Evolutionary conservation across 2,888 invertebrate species (phyloP), one percentile per base, ranked within the genome.

Genomic region (Halictus quadricinctus): DNA sequence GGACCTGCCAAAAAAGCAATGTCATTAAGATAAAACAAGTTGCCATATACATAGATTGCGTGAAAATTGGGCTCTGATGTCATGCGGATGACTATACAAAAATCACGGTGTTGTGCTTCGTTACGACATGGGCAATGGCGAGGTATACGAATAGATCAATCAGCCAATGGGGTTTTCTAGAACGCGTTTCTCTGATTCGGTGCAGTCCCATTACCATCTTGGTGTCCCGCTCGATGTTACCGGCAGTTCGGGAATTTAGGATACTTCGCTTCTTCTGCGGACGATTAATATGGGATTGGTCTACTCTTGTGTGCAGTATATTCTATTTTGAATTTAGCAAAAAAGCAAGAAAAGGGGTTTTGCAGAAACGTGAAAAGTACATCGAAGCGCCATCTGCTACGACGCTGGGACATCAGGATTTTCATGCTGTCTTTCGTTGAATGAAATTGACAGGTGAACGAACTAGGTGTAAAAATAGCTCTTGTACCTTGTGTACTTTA

Each of bases 331-430:
- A 58, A 58, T n/a, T n/a, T 58, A 10, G n/a, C 0, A 58, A 58
- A 58, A 12, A n/a, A n/a, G 10, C 0, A 2, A 3, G 58, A n/a
- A 0, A 18, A 2, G 8, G 7, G 2, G 10, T 10, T 58, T 58
- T 2, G 54, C n/a, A n/a, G 3, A n/a, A 58, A 10, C 7, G n/a
- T 8, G n/a, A n/a, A 58, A 0, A 8, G 8, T 2, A 54, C 54
- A 1, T 54, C 3, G 54, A n/a, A 54, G 54, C 54, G 54, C 8
- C n/a, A 54, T 54, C 54, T 54, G 10, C 3, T 54, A 10, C 3
- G 21, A 54, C 10, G 54, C n/a, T n/a, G 21, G 58, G 1, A n/a
- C n/a, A 58, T 58, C 54, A 21, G 21, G 2, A 10, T 0, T 8
- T 8, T 54, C 21, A 21, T 54, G 54, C 6, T 0, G 54, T 54